Base-by-base conservation (phyloP, 2,113 vertebrate species). In the Oncorhynchus keta region DNA sequence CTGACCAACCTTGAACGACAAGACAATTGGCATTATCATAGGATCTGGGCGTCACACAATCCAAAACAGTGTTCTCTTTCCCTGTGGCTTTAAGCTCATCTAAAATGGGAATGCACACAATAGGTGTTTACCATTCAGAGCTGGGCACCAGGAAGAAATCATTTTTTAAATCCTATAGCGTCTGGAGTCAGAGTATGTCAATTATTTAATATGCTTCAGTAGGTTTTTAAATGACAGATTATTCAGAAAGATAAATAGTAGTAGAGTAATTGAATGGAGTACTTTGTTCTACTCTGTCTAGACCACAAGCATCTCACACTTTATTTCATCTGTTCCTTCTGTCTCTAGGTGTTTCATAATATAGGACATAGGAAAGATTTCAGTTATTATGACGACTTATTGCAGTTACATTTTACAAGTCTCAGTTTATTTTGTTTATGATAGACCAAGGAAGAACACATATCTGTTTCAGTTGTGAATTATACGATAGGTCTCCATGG, bases 1-100 rank as follows among this genome's bases (percentile, higher is more conserved):
- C 3, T 62, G 39, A 20, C 51, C 51, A 55, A 55, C 51, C 16
- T 55, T 45, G 32, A 13, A 68, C 76, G 76, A 81, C 61, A 80
- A 79, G 74, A 78, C 72, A 71, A 77, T 48, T 49, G 51, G 7
- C 65, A 67, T 30, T 6, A 18, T 30, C 24, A 18, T 76, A 72
- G 71, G 77, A 87, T 14, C 26, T 12, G 86, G 88, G 81, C 86
- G 85, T 81, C 86, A 84, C 78, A 76, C 51, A 81, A 39, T 39
- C 39, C 39, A 2, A 39, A 16, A 3, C 45, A 69, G 66, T 14
- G 59, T 74, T 80, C 64, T 49, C 22, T 55, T 24, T 22, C 45
- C 26, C 35, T 18, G 9, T 45, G 9, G 1, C 39, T 45, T 45
- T 45, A 45, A 45, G 39, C 39, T 45, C 8, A 45, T 45, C 39